Percentiles rank a stretch among this genome's conserved stretches.
phyloP scores from a whole-genome alignment of 2,888 invertebrate species.

The Ariolimax columbianus region DNA sequence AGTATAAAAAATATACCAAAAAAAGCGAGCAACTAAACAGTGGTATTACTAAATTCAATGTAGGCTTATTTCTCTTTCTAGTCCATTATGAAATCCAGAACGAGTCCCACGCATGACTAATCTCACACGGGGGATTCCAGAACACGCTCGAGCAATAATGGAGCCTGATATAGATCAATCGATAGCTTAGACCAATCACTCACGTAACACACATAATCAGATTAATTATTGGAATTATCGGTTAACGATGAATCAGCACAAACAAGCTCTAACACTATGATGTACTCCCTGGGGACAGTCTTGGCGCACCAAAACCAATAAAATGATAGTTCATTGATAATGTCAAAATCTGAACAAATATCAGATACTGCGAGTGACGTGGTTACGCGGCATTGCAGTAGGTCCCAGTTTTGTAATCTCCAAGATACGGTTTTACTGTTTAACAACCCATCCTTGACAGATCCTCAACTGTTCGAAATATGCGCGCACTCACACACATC shows the following conservation, averaged over 20 bases:
- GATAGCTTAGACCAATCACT: background rate
- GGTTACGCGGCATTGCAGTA: background rate
- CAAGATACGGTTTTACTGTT: background rate
- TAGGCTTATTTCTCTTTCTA: too few species aligned
- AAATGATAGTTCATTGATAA: background rate
- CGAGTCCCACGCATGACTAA: background rate
- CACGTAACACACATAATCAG: background rate
- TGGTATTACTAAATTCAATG: too few species aligned
- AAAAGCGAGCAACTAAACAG: too few species aligned
- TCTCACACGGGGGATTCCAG: background rate
- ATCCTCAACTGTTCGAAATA: background rate
- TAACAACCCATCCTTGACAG: background rate
- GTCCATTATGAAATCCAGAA: background rate
- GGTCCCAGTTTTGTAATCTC: background rate
- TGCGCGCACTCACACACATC: background rate
- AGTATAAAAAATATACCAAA: too few species aligned
- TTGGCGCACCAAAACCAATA: background rate
- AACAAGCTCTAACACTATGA: background rate
- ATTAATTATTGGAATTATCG: background rate
- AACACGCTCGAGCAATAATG: background rate
- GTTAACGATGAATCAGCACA: background rate
- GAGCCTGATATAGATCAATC: background rate
- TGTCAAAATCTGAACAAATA: background rate
- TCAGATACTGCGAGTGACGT: background rate
- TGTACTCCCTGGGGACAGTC: background rate